Evolutionary conservation across 1,140 invertebrate genomes (phyloP), one percentile per base, ranked within the genome.

Genomic region (Stenopsyche tienmushanensis): DNA sequence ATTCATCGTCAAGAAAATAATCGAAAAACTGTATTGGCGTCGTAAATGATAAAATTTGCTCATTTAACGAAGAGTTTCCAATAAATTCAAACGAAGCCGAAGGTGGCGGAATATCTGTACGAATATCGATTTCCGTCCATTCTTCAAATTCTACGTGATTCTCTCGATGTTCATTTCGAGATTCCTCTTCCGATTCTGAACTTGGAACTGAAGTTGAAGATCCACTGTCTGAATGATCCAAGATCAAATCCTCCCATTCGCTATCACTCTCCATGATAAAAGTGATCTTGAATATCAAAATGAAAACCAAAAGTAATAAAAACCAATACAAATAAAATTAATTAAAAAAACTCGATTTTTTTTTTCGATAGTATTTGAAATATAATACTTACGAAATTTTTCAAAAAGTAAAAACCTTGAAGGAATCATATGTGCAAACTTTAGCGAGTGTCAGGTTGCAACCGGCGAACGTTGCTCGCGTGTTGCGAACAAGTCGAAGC

Each of bases 321-420:
- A 53, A 53, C 3, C 50, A 26, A 53, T 53, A 53, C 50, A 53
- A 24, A 9, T 59, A 17, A 42, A 17, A 41, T 44, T 59, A 13
- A 20, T 21, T 15, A 42, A 59, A 42, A 59, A n/a, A n/a, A n/a
- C n/a, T n/a, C n/a, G 17, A 17, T 42, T 7, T 8, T 15, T 42
- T 41, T 59, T 59, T 42, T 41, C 29, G 44, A 3, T 18, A 53
- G 23, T 53, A 7, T 26, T 21, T 53, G 29, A 39, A 20, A 18
- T 59, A 59, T 59, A 18, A 41, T 42, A 59, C 20, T 59, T 59
- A 42, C 39, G 21, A 59, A 59, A 42, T 42, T 21, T 44, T 44
- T 64, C 26, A 55, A 55, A 13, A 21, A 25, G 26, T 41, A 52
- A 52, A 49, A 62, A 24, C 21, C 44, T 49, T 49, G 15, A 44